Conservation (phyloP, 1,140 invertebrate genomes). For the Neotoxoptera formosana region DNA sequence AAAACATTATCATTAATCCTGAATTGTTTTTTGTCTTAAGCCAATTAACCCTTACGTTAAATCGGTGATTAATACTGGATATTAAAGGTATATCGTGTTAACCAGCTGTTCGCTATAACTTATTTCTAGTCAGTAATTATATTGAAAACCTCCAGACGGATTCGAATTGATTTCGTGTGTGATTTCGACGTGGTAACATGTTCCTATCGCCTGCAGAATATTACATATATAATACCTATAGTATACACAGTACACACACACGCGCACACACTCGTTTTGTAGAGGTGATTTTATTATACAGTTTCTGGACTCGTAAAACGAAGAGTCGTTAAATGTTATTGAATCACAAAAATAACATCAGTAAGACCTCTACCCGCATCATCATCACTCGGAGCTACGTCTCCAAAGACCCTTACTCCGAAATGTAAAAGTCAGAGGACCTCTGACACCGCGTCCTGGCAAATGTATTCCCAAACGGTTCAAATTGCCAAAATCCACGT, state of each 20-base stretch:
- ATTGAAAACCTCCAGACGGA: background rate
- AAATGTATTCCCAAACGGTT: constrained; percentile 39
- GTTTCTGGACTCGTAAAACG: background rate
- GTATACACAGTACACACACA: no score
- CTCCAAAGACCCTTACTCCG: constrained; percentile 6
- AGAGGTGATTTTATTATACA: background rate
- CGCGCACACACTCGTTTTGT: background rate
- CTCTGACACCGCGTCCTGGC: background rate
- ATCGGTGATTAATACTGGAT: background rate
- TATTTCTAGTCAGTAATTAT: background rate
- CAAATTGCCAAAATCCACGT: constrained; percentile 44
- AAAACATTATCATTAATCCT: background rate
- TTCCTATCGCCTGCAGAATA: background rate
- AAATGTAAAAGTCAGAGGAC: constrained; percentile 5
- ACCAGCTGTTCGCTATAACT: background rate
- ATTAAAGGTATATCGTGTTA: background rate
- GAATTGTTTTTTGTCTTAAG: background rate
- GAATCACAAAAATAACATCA: constrained; percentile 33
- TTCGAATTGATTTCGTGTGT: no score
- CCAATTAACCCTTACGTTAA: background rate
- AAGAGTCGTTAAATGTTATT: constrained; percentile 32
- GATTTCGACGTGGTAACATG: background rate
- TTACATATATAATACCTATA: no score
- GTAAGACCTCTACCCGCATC: background rate
- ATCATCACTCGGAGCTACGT: background rate